phyloP scores from a whole-genome alignment of 2,797 vertebrate genomes.

The Hozukius guyotensis region DNA sequence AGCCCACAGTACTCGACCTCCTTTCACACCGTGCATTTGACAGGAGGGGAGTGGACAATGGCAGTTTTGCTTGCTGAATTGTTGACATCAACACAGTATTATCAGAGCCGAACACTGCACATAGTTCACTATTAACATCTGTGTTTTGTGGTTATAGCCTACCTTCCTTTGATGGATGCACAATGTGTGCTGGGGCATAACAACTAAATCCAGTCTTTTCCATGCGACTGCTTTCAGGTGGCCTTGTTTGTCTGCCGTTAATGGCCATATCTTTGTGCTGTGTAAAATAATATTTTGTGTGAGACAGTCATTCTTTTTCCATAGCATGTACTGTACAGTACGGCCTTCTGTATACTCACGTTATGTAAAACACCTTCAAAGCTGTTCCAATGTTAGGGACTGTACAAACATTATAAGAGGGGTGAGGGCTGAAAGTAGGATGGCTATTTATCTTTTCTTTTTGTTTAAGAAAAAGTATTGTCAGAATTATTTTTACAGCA shows the following conservation, averaged over 20 bases:
- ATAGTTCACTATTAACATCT: constrained; percentile 4
- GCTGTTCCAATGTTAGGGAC: neutral
- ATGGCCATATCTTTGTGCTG: neutral
- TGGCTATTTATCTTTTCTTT: neutral
- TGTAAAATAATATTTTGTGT: constrained; percentile 7
- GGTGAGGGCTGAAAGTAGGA: neutral
- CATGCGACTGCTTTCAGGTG: neutral
- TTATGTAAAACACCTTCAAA: neutral
- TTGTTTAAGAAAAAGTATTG: neutral
- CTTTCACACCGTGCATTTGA: neutral
- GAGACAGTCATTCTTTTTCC: neutral
- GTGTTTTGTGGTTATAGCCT: neutral
- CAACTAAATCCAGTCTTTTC: neutral
- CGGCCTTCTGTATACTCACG: neutral
- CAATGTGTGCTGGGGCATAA: constrained; percentile 15
- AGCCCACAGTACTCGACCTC: neutral
- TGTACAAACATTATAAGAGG: constrained; percentile 13
- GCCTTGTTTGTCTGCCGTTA: constrained; percentile 1
- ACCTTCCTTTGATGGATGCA: constrained; percentile 1
- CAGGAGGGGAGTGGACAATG: neutral
- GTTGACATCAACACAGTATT: neutral
- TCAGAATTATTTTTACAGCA: neutral
- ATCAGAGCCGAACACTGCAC: neutral
- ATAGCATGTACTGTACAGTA: neutral
- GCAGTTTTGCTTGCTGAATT: neutral